These are phyloP conservation scores for Dasyurus viverrinus DNA, from an alignment of 2,113 vertebrate genomes.

Conservation along the genomic window DNA sequence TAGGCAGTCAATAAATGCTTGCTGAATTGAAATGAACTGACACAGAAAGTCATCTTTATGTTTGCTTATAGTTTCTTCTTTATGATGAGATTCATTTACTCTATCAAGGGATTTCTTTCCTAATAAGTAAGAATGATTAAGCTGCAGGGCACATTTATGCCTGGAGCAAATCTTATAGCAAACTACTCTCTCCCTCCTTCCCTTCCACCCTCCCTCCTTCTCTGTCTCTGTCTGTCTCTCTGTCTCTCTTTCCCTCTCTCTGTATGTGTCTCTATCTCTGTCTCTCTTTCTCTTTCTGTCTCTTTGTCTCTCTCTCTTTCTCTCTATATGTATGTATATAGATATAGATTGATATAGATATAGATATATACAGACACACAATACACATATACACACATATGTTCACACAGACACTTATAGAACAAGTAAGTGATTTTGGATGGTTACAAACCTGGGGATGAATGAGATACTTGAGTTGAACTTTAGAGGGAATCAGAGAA, in stretches of 20 bases:
- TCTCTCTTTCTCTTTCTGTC: neutral
- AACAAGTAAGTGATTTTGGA: too few species aligned
- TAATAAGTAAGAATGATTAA: slow-evolving; percentile 64
- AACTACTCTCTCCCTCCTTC: neutral
- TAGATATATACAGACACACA: too few species aligned
- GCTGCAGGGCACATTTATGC: slow-evolving; percentile 24
- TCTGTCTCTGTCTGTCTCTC: neutral
- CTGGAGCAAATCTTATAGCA: neutral
- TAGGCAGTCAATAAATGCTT: neutral
- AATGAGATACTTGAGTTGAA: too few species aligned
- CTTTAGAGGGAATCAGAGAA: too few species aligned
- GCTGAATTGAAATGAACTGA: neutral
- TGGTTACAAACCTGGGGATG: too few species aligned
- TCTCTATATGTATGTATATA: neutral
- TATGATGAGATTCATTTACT: slow-evolving; percentile 29
- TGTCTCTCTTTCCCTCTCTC: neutral
- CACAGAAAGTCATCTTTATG: slow-evolving; percentile 19
- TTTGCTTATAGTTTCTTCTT: slow-evolving; percentile 56
- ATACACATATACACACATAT: too few species aligned
- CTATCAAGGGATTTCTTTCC: slow-evolving; percentile 58
- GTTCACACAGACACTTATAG: too few species aligned
- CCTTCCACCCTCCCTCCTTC: neutral
- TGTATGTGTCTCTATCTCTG: neutral
- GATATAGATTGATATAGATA: too few species aligned
- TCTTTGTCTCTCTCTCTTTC: too few species aligned